These are phyloP conservation scores for Eremobia ochroleuca DNA, from an alignment of 2,888 invertebrate species.

Conservation along the genomic window DNA sequence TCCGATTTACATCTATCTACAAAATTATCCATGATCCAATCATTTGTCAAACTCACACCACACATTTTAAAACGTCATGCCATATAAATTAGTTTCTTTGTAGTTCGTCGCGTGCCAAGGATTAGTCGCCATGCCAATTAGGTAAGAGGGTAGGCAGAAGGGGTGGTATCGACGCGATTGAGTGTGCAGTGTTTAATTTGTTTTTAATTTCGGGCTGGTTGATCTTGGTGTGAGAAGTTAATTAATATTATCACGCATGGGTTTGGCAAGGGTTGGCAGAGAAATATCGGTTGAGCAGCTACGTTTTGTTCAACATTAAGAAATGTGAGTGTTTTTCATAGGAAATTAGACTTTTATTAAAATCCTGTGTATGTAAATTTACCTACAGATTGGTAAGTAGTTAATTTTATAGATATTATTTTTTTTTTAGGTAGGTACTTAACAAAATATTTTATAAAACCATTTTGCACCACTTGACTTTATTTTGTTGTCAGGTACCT, in stretches of 20 bases:
- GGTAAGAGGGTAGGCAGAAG: conserved; percentile 25
- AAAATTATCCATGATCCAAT: conserved; percentile 16
- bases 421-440: neutral
- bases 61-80: conserved; percentile 36
- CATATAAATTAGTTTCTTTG: conserved; percentile 69
- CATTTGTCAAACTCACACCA: conserved; percentile 57
- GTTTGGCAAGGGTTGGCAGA: neutral
- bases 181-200: conserved; percentile 67
- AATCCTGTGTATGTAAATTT: neutral
- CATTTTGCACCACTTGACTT: neutral
- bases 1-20: neutral
- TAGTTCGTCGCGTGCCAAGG: conserved; percentile 69
- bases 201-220: conserved; percentile 56
- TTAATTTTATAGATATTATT: no score
- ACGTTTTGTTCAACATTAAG: neutral
- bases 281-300: no score
- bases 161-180: conserved; percentile 55
- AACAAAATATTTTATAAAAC: no score
- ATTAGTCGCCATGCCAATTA: conserved; percentile 65
- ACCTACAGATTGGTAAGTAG: no score
- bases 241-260: conserved; percentile 16
- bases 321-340: neutral
- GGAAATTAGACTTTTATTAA: neutral
- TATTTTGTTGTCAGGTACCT: neutral
- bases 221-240: conserved; percentile 38